These are phyloP conservation scores for Diabrotica balteata DNA, from an alignment of 2,888 invertebrate species.

Conservation along the genomic window DNA sequence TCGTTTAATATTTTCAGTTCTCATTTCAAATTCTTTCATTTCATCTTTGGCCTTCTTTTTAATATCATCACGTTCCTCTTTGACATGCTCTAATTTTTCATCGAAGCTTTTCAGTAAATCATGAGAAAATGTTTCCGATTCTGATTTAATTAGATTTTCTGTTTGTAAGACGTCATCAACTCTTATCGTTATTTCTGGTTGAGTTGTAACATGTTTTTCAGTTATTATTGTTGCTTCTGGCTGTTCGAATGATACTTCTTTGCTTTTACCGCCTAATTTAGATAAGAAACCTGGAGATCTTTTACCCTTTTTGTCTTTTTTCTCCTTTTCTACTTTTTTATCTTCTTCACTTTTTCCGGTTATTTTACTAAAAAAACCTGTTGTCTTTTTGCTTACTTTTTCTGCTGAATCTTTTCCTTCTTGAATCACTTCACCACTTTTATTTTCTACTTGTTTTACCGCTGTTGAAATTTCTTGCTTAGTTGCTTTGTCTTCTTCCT, in stretches of 20 bases:
- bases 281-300: conserved; percentile 37
- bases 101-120: conserved; percentile 45
- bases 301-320: conserved; percentile 34
- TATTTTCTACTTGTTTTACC: conserved; percentile 19
- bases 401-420: conserved; percentile 29
- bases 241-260: conserved; percentile 24
- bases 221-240: conserved; percentile 13
- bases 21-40: conserved; percentile 19
- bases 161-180: not conserved
- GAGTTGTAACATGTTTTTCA: not conserved
- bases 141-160: conserved; percentile 10
- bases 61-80: conserved; percentile 28
- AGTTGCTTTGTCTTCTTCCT: conserved; percentile 1
- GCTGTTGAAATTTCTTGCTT: not conserved
- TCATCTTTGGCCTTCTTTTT: conserved; percentile 1
- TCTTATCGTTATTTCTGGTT: not conserved
- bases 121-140: conserved; percentile 37
- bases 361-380: conserved; percentile 30
- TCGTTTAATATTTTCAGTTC: conserved; percentile 29
- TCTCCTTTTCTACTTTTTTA: conserved; percentile 32
- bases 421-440: conserved; percentile 2
- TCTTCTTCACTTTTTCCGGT: conserved; percentile 36
- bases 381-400: conserved; percentile 39
- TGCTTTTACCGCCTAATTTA: conserved; percentile 36
- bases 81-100: conserved; percentile 40